Conservation (phyloP, 2,888 invertebrate species). For the Pharmacophagus antenor region DNA sequence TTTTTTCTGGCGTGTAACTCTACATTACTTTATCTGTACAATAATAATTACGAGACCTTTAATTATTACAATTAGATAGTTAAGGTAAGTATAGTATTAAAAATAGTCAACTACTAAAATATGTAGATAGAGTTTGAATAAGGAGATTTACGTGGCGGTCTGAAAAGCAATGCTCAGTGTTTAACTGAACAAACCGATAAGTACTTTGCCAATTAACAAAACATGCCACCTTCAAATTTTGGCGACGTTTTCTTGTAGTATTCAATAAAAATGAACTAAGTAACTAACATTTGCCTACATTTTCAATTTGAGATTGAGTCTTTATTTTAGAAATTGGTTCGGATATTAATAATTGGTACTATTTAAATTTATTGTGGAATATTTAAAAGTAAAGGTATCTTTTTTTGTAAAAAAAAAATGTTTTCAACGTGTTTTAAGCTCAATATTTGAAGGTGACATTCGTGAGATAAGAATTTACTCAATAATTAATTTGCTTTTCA, state of each 20-base stretch:
- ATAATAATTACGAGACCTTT: constrained; percentile 78
- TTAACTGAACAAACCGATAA: constrained; percentile 38
- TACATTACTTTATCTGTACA: constrained; percentile 80
- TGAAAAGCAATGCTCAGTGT: constrained; percentile 49
- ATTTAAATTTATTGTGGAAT: not conserved
- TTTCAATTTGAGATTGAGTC: no score
- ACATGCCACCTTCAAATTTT: constrained; percentile 18
- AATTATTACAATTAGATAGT: constrained; percentile 71
- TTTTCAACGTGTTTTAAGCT: not conserved
- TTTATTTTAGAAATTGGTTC: no score
- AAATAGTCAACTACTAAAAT: constrained; percentile 54
- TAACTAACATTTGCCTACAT: no score
- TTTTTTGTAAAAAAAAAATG: not conserved
- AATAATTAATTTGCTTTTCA: constrained; percentile 25
- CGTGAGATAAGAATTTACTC: not conserved
- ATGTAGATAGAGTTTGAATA: constrained; percentile 55
- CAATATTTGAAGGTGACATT: constrained; percentile 15
- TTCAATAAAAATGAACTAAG: not conserved
- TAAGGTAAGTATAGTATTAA: constrained; percentile 66
- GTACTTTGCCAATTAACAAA: constrained; percentile 47
- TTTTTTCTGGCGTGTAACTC: constrained; percentile 69
- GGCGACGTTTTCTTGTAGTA: not conserved
- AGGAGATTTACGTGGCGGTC: constrained; percentile 44
- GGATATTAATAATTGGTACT: no score
- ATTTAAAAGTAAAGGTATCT: not conserved